Conservation (phyloP, 2,888 invertebrate species). For the Megastigmus dorsalis region DNA sequence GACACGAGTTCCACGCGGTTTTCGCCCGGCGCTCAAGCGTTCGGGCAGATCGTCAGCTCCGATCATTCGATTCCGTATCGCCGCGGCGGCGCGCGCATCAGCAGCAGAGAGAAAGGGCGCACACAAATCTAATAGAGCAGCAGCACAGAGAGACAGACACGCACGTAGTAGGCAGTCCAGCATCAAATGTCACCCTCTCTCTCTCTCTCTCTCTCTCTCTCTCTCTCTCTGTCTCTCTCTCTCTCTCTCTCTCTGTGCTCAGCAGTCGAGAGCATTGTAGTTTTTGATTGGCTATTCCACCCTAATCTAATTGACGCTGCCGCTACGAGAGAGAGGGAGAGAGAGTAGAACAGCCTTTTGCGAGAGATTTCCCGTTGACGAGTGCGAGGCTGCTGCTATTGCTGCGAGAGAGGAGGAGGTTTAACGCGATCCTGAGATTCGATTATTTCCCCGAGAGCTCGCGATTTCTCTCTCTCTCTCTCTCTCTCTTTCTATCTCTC, state of each 20-base stretch:
- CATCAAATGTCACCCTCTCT: conserved; percentile 71
- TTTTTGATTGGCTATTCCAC: conserved; percentile 74
- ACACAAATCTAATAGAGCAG: conserved; percentile 72
- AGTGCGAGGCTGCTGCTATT: conserved; percentile 61
- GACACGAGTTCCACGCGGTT: conserved; percentile 16
- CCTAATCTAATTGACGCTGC: conserved; percentile 71
- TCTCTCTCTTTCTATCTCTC: neutral
- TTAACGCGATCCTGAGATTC: conserved; percentile 11
- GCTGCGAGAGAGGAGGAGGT: conserved; percentile 24
- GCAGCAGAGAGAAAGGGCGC: conserved; percentile 17
- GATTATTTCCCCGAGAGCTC: too few species aligned
- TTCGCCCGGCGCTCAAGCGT: neutral
- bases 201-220: conserved; percentile 67
- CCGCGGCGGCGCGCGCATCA: conserved; percentile 71
- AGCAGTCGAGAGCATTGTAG: conserved; percentile 71
- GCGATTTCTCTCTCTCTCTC: neutral
- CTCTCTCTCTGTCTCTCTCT: conserved; percentile 66
- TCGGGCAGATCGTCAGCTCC: conserved; percentile 9
- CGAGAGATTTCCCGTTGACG: too few species aligned
- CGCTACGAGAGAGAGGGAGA: conserved; percentile 26
- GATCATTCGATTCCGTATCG: conserved; percentile 73
- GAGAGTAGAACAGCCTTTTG: neutral
- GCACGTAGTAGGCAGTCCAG: too few species aligned
- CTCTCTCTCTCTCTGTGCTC: conserved; percentile 65
- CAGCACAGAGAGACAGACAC: too few species aligned